Percentiles rank a stretch among this genome's conserved stretches.
These are phyloP conservation scores for Copsychus sechellarum DNA, from an alignment of 2,113 vertebrate genomes.

Conservation along the genomic window DNA sequence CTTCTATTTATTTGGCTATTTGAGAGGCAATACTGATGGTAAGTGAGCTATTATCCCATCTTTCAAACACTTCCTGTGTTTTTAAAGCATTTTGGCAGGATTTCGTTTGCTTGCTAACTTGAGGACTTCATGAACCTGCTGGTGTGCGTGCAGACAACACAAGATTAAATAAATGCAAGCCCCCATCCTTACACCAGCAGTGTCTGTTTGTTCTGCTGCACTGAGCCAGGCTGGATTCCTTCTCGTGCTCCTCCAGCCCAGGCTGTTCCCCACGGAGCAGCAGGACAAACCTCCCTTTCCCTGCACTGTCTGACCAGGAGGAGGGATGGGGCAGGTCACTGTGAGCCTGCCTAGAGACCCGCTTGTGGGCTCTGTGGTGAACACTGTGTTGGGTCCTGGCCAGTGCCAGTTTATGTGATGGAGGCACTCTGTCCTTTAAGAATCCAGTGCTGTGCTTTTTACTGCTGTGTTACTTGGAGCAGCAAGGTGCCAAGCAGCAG, in stretches of 20 bases:
- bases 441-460: not conserved
- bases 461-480: not conserved
- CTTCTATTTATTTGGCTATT: not conserved
- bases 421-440: not conserved
- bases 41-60: not conserved
- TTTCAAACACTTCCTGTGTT: not conserved
- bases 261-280: not conserved
- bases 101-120: not conserved
- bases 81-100: not conserved
- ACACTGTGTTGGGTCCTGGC: not conserved
- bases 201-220: not conserved
- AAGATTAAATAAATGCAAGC: not conserved
- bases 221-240: not conserved
- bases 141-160: not conserved
- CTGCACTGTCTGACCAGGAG: not conserved
- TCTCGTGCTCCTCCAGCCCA: not conserved
- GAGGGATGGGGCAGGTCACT: not conserved
- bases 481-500: not conserved
- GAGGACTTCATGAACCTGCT: not conserved
- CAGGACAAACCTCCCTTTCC: not conserved
- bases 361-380: rapidly evolving
- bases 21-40: not conserved
- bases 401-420: rapidly evolving
- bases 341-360: rapidly evolving
- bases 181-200: not conserved